Conservation (phyloP, 2,797 vertebrate genomes). For the Phataginus tricuspis region DNA sequence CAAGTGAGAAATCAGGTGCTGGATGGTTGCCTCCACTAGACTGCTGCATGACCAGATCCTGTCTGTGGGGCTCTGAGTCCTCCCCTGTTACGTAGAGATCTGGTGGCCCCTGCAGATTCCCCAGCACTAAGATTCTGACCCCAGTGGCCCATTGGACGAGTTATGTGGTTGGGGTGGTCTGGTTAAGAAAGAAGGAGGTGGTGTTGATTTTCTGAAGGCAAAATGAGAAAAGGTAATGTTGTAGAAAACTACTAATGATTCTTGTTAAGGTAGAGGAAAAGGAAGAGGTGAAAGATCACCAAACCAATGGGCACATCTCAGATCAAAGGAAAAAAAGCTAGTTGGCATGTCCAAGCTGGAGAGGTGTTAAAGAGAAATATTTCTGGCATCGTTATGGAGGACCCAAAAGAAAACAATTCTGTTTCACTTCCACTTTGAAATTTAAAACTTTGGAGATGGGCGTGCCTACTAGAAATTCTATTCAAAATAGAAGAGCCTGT, state of each 20-base stretch:
- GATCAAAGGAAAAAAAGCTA: not conserved
- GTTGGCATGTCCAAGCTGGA: not conserved
- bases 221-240: not conserved
- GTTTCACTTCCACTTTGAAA: not conserved
- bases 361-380: not conserved
- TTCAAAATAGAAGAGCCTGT: not conserved
- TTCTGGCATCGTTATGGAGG: not conserved
- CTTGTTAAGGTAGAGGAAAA: not conserved
- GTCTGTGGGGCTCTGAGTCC: not conserved
- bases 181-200: not conserved
- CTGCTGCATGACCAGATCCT: not conserved
- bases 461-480: not conserved
- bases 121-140: not conserved
- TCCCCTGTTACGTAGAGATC: too few relatives aligned
- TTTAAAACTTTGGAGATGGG: not conserved
- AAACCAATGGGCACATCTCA: not conserved
- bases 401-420: not conserved
- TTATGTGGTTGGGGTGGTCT: constrained; percentile 65
- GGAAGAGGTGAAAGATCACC: not conserved
- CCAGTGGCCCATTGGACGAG: not conserved
- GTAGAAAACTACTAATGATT: not conserved
- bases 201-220: not conserved
- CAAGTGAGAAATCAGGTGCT: not conserved
- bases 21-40: not conserved
- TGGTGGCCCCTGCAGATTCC: too few relatives aligned